Conservation (phyloP, 2,797 vertebrate species). For the Myotis planiceps region DNA sequence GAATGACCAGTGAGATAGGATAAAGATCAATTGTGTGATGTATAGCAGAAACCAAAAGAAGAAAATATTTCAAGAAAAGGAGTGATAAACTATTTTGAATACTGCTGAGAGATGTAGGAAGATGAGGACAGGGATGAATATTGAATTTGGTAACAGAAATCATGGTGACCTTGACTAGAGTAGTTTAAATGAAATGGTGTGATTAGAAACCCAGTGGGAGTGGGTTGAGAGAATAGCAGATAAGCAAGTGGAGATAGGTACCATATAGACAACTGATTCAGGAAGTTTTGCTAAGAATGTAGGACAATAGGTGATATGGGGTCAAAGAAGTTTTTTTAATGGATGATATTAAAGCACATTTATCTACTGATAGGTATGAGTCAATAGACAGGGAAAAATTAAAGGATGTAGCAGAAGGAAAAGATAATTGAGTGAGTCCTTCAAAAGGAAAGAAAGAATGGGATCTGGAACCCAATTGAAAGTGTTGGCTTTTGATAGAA, state of each 20-base stretch:
- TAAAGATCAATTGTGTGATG: not conserved
- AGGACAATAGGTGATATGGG: not conserved
- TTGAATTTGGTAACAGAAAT: not conserved
- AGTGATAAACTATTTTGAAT: not conserved
- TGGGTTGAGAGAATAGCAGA: not conserved
- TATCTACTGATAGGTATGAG: not conserved
- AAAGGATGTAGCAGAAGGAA: not conserved
- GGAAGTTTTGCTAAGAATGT: not conserved
- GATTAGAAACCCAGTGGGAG: not conserved
- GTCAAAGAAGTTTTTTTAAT: not conserved
- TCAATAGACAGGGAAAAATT: not conserved
- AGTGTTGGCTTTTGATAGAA: not conserved
- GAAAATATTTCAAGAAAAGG: not conserved
- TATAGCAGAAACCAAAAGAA: not conserved
- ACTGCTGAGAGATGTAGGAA: not conserved
- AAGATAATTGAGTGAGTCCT: not conserved
- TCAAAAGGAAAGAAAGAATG: not conserved
- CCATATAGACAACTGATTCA: not conserved
- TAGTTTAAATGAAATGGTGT: not conserved
- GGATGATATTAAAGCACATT: not conserved
- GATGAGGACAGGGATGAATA: not conserved
- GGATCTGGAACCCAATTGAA: not conserved
- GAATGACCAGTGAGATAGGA: not conserved
- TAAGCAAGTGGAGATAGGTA: not conserved
- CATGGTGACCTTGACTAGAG: not conserved